Evolutionary conservation across 2,113 vertebrate genomes (phyloP).

Genomic region (Eleginops maclovinus): DNA sequence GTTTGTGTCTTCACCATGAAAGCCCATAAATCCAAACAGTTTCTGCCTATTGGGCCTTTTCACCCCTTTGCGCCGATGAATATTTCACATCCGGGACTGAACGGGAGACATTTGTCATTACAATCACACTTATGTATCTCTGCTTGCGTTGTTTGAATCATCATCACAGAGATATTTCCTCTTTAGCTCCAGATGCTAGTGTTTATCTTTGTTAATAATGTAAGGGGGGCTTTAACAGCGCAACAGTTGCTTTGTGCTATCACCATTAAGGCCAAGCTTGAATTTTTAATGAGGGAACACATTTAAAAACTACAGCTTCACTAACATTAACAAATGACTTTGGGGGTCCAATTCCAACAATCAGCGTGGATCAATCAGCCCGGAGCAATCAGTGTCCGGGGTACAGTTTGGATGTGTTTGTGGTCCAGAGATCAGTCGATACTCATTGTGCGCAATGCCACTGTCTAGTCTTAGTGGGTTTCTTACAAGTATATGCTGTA

Average conservation of each 20-base stretch:
- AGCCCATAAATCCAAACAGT: conserved; percentile 42
- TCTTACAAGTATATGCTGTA: neutral
- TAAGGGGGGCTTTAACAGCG: conserved; percentile 60
- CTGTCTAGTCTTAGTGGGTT: neutral
- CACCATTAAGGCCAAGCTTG: conserved; percentile 69
- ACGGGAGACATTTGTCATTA: neutral
- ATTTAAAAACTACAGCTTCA: conserved; percentile 48
- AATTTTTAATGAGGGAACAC: conserved; percentile 78
- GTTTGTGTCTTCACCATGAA: conserved; percentile 25
- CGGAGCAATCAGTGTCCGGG: conserved; percentile 48
- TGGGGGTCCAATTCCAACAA: conserved; percentile 37
- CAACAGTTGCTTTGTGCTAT: conserved; percentile 57
- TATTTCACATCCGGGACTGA: neutral
- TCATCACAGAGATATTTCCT: conserved; percentile 20
- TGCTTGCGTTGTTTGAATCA: conserved; percentile 18
- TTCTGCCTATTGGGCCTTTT: conserved; percentile 15
- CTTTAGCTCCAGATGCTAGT: conserved; percentile 54
- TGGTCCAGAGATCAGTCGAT: conserved; percentile 40
- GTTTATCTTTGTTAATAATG: conserved; percentile 76
- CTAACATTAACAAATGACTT: conserved; percentile 67
- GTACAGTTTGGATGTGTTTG: conserved; percentile 45
- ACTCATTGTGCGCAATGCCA: conserved; percentile 2
- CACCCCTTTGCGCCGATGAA: neutral
- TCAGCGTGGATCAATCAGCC: conserved; percentile 57
- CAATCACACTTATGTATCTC: neutral